phyloP scores from a whole-genome alignment of 2,888 invertebrate genomes.

The Luperina testacea region DNA sequence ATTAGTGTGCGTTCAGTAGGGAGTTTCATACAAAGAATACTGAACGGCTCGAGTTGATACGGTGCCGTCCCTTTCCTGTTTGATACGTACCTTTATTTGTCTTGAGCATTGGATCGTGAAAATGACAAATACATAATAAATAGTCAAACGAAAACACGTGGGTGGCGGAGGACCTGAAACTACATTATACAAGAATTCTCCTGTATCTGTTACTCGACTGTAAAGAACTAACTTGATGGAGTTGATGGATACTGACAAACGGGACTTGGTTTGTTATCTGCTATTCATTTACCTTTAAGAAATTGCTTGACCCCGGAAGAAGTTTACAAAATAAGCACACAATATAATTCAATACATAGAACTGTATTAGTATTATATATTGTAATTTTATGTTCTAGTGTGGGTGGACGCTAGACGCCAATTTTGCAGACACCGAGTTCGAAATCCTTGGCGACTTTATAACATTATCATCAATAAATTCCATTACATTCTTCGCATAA shows the following conservation, averaged over 20 bases:
- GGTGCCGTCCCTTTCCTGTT: too few relatives aligned
- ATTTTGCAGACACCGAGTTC: constrained; percentile 46
- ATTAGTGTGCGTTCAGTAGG: too few relatives aligned
- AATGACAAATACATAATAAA: neutral
- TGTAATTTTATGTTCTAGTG: constrained; percentile 56
- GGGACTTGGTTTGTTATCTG: constrained; percentile 26
- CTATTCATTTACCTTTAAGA: constrained; percentile 12
- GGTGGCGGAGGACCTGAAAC: constrained; percentile 16
- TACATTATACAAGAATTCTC: neutral
- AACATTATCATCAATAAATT: constrained; percentile 39
- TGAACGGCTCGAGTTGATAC: too few relatives aligned
- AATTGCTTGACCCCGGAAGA: constrained; percentile 44
- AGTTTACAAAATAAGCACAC: constrained; percentile 42
- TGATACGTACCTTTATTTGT: neutral
- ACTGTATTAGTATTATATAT: constrained; percentile 43
- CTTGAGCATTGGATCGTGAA: neutral
- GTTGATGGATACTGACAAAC: constrained; percentile 14
- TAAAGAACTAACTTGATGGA: constrained; percentile 29
- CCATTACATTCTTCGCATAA: constrained; percentile 31
- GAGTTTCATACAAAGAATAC: too few relatives aligned
- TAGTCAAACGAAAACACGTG: neutral
- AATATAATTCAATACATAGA: constrained; percentile 40
- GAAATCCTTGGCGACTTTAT: constrained; percentile 34
- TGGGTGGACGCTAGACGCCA: constrained; percentile 52
- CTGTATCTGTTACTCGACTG: constrained; percentile 1